phyloP scores from a whole-genome alignment of 2,888 invertebrate genomes.

The Amaurobius ferox region DNA sequence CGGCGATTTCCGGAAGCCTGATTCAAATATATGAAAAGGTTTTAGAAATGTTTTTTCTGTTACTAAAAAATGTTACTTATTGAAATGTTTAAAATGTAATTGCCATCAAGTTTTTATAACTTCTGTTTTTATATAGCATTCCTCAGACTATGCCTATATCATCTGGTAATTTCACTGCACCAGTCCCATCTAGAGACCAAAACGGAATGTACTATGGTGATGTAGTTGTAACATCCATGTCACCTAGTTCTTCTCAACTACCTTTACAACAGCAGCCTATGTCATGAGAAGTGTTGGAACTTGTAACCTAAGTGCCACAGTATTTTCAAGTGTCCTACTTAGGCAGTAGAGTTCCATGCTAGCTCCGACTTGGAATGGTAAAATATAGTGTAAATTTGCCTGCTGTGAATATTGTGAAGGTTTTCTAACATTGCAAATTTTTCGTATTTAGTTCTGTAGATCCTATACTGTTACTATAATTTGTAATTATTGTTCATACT shows the following conservation, averaged over 20 bases:
- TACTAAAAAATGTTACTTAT: too few relatives aligned
- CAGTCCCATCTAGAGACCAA: constrained; percentile 32
- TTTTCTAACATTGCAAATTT: constrained; percentile 19
- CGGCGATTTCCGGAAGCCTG: too few relatives aligned
- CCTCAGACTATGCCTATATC: constrained; percentile 33
- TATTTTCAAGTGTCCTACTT: constrained; percentile 40
- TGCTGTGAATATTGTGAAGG: constrained; percentile 34
- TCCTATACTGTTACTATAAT: not conserved
- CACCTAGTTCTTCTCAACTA: constrained; percentile 26
- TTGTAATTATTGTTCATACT: not conserved
- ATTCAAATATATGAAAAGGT: too few relatives aligned
- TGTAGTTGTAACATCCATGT: constrained; percentile 32
- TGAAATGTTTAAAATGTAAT: too few relatives aligned
- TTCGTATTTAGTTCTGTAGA: constrained; percentile 13
- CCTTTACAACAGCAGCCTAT: constrained; percentile 60
- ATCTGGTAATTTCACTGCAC: constrained; percentile 18
- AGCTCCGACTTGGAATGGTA: not conserved
- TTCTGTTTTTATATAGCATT: constrained; percentile 29
- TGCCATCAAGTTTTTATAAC: too few relatives aligned
- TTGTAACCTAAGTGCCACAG: constrained; percentile 35
- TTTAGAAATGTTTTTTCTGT: too few relatives aligned
- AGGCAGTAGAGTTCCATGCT: constrained; percentile 12
- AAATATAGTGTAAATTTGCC: constrained; percentile 18
- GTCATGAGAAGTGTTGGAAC: constrained; percentile 41
- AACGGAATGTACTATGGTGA: constrained; percentile 54